These are phyloP conservation scores for Labroides dimidiatus DNA, from an alignment of 2,797 vertebrate genomes.

Conservation along the genomic window DNA sequence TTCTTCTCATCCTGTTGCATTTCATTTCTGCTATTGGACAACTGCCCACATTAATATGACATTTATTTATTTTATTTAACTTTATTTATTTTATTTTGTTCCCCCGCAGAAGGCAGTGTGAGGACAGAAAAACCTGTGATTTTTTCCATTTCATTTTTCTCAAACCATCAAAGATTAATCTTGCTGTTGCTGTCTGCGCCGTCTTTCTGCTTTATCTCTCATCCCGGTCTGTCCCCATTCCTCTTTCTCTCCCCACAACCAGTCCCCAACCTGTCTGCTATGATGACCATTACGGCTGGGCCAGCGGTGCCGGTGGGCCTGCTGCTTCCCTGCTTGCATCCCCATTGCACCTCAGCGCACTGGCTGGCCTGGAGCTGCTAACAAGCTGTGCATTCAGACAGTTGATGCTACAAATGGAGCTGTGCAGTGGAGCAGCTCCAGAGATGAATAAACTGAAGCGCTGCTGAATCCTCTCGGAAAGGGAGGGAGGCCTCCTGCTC, in stretches of 20 bases:
- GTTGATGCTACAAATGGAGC: conserved; percentile 79
- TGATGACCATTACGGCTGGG: conserved; percentile 76
- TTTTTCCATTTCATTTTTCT: conserved; percentile 31
- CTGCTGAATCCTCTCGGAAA: conserved; percentile 48
- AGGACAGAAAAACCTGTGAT: conserved; percentile 25
- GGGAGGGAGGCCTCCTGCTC: conserved; percentile 26
- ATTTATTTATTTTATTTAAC: conserved; percentile 20
- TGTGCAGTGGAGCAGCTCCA: conserved; percentile 63
- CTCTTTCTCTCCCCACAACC: conserved; percentile 19
- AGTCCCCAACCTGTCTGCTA: conserved; percentile 64
- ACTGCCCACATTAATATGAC: conserved; percentile 26
- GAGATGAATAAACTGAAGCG: conserved; percentile 66
- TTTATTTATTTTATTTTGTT: not conserved
- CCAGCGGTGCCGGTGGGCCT: conserved; percentile 64
- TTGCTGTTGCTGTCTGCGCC: conserved; percentile 17
- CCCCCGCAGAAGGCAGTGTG: not conserved
- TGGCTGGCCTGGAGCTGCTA: conserved; percentile 74
- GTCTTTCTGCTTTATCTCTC: conserved; percentile 16
- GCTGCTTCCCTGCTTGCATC: conserved; percentile 60
- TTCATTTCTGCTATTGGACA: conserved; percentile 7
- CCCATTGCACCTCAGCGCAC: conserved; percentile 49
- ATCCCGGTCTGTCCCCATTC: not conserved
- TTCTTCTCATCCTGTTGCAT: conserved; percentile 22
- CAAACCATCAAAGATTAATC: conserved; percentile 34
- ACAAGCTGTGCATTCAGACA: conserved; percentile 82